phyloP scores from a whole-genome alignment of 2,888 invertebrate species.

The Galerucella pusilla region DNA sequence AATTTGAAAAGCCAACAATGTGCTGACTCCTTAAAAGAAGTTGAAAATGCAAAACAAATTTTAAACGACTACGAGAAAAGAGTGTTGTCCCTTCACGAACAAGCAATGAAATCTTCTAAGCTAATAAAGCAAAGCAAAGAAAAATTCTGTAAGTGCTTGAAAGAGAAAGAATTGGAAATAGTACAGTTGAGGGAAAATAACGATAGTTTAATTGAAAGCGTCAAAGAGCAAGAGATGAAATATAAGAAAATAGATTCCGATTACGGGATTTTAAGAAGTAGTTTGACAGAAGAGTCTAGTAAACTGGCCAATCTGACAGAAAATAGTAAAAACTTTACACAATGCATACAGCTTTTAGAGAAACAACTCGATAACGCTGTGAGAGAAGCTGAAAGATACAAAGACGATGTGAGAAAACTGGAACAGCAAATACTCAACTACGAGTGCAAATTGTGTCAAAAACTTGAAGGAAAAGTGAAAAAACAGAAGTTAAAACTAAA shows the following conservation, averaged over 20 bases:
- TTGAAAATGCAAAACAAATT: conserved; percentile 49
- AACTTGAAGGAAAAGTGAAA: conserved; percentile 39
- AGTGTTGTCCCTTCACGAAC: conserved; percentile 48
- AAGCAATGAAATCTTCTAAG: conserved; percentile 52
- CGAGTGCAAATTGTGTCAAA: conserved; percentile 43
- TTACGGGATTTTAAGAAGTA: conserved; percentile 41
- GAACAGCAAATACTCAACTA: conserved; percentile 46
- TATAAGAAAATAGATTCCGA: conserved; percentile 39
- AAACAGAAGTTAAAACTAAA: conserved; percentile 46
- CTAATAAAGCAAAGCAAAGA: conserved; percentile 52
- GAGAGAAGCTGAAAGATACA: conserved; percentile 41
- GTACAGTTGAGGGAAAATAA: conserved; percentile 45
- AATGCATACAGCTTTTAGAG: conserved; percentile 46
- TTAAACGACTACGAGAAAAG: conserved; percentile 51
- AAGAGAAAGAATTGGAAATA: conserved; percentile 49
- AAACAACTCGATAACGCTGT: conserved; percentile 42
- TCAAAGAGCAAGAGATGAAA: conserved; percentile 44
- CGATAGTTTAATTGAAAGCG: conserved; percentile 37
- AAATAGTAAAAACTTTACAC: conserved; percentile 45
- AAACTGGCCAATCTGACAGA: conserved; percentile 40
- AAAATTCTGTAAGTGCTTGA: conserved; percentile 49
- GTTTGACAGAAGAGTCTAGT: conserved; percentile 39
- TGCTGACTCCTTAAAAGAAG: conserved; percentile 43
- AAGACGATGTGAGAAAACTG: conserved; percentile 41
- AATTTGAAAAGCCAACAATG: conserved; percentile 45